Evolutionary conservation across 1,140 invertebrate genomes (phyloP).

Genomic region (Conopomorpha cramerella): DNA sequence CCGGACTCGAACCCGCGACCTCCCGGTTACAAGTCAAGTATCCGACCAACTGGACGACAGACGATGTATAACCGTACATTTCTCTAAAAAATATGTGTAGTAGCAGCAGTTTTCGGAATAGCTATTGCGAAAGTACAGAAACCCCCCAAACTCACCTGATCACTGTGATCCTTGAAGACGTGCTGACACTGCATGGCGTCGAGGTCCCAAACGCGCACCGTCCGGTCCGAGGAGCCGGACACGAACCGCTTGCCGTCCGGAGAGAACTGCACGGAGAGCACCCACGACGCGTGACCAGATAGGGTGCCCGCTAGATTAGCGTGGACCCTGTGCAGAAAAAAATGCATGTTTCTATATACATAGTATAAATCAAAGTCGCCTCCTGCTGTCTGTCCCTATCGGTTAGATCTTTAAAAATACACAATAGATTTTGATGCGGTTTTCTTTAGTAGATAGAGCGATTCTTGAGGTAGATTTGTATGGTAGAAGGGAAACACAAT

Average conservation of each 20-base stretch:
- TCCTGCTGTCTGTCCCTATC: no score
- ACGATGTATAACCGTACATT: no score
- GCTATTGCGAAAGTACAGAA: background rate
- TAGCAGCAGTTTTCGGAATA: background rate
- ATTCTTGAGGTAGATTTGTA: no score
- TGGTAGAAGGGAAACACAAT: no score
- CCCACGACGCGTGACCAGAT: conserved; percentile 96
- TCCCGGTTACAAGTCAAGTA: no score
- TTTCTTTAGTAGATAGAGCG: no score
- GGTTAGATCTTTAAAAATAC: no score
- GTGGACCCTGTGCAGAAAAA: conserved; percentile 88
- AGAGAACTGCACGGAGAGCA: conserved; percentile 90
- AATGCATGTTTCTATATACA: no score
- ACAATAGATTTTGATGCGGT: no score
- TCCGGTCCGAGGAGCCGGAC: conserved; percentile 94
- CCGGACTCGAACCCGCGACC: background rate
- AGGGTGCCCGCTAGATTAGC: conserved; percentile 88
- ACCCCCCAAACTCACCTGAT: conserved; percentile 70
- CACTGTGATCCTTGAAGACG: conserved; percentile 89
- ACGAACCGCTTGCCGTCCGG: conserved; percentile 91
- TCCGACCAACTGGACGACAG: no score
- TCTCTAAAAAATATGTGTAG: background rate
- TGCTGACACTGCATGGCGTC: conserved; percentile 85
- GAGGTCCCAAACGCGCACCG: conserved; percentile 95
- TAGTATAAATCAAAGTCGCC: no score